Conservation (phyloP, 2,113 vertebrate genomes). For the Rhinoderma darwinii region DNA sequence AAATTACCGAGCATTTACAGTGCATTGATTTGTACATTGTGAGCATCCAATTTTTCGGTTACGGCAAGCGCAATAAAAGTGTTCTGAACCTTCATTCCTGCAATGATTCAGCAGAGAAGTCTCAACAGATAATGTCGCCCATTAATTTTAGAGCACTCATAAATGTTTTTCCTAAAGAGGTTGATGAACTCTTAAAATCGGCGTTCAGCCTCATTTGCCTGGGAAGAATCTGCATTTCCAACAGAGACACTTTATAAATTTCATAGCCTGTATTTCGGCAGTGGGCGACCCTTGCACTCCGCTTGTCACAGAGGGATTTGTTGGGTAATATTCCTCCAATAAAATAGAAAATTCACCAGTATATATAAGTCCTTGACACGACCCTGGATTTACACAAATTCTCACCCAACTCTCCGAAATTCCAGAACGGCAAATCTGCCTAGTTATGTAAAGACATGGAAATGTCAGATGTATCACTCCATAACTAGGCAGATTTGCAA, state of each 20-base stretch:
- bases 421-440: too few species aligned
- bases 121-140: neutral
- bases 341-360: neutral
- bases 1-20: neutral
- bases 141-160: neutral
- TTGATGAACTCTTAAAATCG: constrained; percentile 23
- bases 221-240: neutral
- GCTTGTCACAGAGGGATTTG: neutral
- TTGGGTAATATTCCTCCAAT: neutral
- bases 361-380: neutral
- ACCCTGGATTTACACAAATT: neutral
- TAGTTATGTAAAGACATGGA: too few species aligned
- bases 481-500: neutral
- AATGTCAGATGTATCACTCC: too few species aligned
- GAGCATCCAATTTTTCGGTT: constrained; percentile 4
- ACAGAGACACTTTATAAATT: neutral
- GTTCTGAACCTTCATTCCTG: constrained; percentile 3
- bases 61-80: neutral
- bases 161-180: constrained; percentile 3
- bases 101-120: neutral
- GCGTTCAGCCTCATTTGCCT: neutral
- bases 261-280: neutral
- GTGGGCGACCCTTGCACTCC: neutral
- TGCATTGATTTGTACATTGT: neutral
- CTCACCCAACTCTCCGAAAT: neutral